Evolutionary conservation across 2,888 invertebrate genomes (phyloP).

Genomic region (Drosophila testacea): DNA sequence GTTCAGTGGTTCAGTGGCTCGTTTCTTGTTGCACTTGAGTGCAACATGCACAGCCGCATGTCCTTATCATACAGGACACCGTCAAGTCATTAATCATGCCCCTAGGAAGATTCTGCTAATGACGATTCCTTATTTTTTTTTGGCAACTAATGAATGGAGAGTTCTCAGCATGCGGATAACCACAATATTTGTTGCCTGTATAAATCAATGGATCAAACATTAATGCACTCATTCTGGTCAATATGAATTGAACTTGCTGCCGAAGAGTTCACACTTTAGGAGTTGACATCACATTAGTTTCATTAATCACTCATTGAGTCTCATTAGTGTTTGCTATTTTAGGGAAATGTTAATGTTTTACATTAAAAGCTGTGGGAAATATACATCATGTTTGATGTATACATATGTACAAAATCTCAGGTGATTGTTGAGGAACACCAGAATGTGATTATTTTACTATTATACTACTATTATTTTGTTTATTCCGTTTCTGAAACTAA

Average conservation of each 20-base stretch:
- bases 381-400: not conserved
- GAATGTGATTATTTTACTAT: not conserved
- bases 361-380: conserved; percentile 24
- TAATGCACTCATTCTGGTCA: conserved; percentile 38
- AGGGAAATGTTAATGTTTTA: conserved; percentile 5
- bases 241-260: conserved; percentile 53
- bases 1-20: conserved; percentile 49
- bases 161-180: conserved; percentile 36
- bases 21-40: conserved; percentile 66
- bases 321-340: conserved; percentile 38
- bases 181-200: conserved; percentile 29
- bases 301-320: conserved; percentile 50
- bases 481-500: too few relatives aligned
- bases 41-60: conserved; percentile 53
- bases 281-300: conserved; percentile 25
- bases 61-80: conserved; percentile 34
- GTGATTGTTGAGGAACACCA: too few relatives aligned
- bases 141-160: conserved; percentile 61
- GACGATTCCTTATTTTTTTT: conserved; percentile 55
- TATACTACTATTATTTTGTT: too few relatives aligned
- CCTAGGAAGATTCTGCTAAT: conserved; percentile 62
- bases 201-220: conserved; percentile 39
- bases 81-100: conserved; percentile 68
- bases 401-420: too few relatives aligned
- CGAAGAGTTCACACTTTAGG: conserved; percentile 42